phyloP scores from a whole-genome alignment of 2,888 invertebrate genomes.

The Nematopogon swammerdamellus region DNA sequence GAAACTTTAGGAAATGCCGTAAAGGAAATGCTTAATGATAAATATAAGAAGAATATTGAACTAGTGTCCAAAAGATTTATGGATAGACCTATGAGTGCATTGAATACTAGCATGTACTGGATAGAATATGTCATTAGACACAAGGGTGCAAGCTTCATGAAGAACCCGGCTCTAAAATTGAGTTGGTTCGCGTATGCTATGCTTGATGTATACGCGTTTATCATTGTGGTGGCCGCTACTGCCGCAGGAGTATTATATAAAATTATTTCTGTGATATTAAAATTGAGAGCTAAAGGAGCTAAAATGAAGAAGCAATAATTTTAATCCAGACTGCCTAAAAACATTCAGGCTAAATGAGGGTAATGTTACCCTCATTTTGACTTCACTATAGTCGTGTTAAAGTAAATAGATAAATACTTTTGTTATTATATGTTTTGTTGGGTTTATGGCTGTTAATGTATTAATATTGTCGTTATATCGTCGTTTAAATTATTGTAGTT shows the following conservation, averaged over 20 bases:
- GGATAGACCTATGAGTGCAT: slow-evolving; percentile 14
- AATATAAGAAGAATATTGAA: slow-evolving; percentile 14
- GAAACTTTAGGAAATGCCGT: slow-evolving; percentile 25
- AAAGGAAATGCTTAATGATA: slow-evolving; percentile 25
- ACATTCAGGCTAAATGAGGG: too few relatives aligned
- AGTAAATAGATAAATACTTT: too few relatives aligned
- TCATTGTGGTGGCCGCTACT: slow-evolving; percentile 16
- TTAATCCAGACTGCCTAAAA: too few relatives aligned
- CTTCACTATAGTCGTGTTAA: too few relatives aligned
- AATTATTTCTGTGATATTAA: not conserved
- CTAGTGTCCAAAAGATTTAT: slow-evolving; percentile 12
- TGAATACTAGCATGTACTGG: slow-evolving; percentile 15
- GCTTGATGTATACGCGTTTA: slow-evolving; percentile 45
- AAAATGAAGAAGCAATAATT: too few relatives aligned
- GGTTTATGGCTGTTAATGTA: too few relatives aligned
- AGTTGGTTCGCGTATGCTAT: slow-evolving; percentile 32
- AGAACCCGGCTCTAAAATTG: slow-evolving; percentile 23
- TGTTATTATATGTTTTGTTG: too few relatives aligned
- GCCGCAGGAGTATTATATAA: not conserved
- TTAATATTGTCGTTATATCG: too few relatives aligned
- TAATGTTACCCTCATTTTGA: too few relatives aligned
- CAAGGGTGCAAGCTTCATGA: slow-evolving; percentile 15
- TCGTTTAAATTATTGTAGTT: too few relatives aligned
- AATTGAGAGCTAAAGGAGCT: too few relatives aligned
- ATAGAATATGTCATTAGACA: slow-evolving; percentile 17